These are phyloP conservation scores for Tragulus kanchil DNA, from an alignment of 2,113 vertebrate species.

Conservation along the genomic window DNA sequence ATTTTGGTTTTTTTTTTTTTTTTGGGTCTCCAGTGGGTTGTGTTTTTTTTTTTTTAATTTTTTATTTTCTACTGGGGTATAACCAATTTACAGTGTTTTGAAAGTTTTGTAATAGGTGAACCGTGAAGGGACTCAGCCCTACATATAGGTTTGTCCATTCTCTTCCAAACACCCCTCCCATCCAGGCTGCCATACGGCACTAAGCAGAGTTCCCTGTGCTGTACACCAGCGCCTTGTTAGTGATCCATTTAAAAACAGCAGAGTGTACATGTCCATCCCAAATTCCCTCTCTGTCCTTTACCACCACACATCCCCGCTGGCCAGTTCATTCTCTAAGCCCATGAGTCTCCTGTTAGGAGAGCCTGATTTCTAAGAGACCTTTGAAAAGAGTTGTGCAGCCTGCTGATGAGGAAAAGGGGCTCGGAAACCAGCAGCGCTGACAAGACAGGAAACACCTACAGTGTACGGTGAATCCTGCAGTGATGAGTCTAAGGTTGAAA, in stretches of 20 bases:
- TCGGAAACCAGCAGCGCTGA: constrained; percentile 12
- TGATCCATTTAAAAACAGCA: not conserved
- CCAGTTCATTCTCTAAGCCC: not conserved
- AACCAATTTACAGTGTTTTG: not conserved
- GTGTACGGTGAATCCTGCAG: constrained; percentile 30
- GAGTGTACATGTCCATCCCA: not conserved
- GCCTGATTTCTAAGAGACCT: constrained; percentile 46
- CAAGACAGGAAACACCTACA: constrained; percentile 69
- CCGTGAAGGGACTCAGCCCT: not conserved
- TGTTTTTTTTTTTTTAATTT: not conserved
- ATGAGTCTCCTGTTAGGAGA: not conserved
- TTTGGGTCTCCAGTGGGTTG: not conserved
- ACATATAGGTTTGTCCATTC: not conserved
- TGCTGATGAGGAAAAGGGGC: constrained; percentile 15
- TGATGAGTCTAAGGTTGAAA: constrained; percentile 56
- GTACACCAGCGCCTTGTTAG: not conserved
- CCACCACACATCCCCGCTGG: not conserved
- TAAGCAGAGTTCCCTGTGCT: not conserved
- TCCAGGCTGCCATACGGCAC: not conserved
- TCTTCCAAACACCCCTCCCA: not conserved
- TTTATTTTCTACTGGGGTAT: not conserved
- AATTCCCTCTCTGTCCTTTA: not conserved
- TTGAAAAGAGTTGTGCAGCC: not conserved
- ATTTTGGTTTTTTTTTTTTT: constrained; percentile 5
- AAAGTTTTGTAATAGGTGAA: not conserved